These are phyloP conservation scores for Cylloceria caligata DNA, from an alignment of 2,888 invertebrate genomes.

Conservation along the genomic window DNA sequence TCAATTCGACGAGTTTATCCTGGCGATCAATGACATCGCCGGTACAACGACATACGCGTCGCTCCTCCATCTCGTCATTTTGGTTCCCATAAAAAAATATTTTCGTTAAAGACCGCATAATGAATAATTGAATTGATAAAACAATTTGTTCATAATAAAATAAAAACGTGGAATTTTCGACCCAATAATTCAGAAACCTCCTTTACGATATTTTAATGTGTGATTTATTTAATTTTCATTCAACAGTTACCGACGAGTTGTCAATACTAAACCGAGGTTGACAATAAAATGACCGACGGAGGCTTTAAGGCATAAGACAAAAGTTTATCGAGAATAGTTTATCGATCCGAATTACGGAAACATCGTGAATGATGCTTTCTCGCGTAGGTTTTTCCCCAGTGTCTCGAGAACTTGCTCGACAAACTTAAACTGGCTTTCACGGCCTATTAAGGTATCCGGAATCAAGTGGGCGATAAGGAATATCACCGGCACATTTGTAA, in stretches of 20 bases:
- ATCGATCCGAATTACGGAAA: conserved; percentile 4
- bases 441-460: conserved; percentile 42
- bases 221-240: not conserved
- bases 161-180: too few relatives aligned
- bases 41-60: too few relatives aligned
- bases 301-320: not conserved
- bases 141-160: too few relatives aligned
- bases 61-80: too few relatives aligned
- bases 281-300: not conserved
- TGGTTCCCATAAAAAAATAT: too few relatives aligned
- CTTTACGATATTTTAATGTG: too few relatives aligned
- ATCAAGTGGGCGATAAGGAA: conserved; percentile 53
- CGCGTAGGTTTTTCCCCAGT: conserved; percentile 6
- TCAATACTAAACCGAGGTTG: not conserved
- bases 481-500: not conserved
- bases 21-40: too few relatives aligned
- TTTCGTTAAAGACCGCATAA: too few relatives aligned
- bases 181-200: too few relatives aligned
- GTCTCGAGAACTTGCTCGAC: conserved; percentile 19
- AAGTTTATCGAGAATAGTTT: not conserved
- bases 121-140: too few relatives aligned
- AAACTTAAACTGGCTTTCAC: conserved; percentile 36
- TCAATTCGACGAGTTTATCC: too few relatives aligned
- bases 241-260: not conserved
- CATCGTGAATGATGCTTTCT: conserved; percentile 2